Conservation (phyloP, 2,113 vertebrate species). For the Bubalus kerabau region DNA sequence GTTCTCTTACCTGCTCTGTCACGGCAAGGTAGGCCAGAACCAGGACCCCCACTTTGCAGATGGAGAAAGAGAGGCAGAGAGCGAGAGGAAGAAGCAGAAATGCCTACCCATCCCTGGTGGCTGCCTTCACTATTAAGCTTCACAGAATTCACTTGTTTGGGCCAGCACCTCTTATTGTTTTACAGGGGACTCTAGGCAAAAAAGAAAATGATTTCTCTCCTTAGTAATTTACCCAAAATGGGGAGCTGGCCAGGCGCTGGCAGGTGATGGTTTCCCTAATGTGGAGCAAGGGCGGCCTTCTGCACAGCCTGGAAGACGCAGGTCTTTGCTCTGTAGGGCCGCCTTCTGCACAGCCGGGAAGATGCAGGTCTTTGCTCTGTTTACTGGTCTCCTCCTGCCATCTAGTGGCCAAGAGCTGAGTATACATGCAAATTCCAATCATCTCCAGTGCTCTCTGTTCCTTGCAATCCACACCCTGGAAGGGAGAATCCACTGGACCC, state of each 20-base stretch:
- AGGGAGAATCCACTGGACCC: neutral
- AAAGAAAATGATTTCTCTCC: neutral
- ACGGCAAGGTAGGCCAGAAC: neutral
- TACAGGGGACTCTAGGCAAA: neutral
- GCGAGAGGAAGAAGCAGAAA: neutral
- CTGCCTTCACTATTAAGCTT: neutral
- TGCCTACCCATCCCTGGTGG: rapidly evolving
- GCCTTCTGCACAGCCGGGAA: rapidly evolving
- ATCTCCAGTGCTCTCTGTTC: rapidly evolving
- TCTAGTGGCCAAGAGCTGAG: slow-evolving; percentile 26
- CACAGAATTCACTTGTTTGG: neutral
- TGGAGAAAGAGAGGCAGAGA: neutral
- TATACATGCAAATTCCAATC: neutral
- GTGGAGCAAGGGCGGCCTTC: rapidly evolving
- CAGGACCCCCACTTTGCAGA: neutral
- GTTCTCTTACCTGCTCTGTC: neutral
- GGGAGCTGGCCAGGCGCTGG: rapidly evolving
- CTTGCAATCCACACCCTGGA: neutral
- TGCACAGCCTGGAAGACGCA: rapidly evolving
- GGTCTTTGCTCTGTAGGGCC: neutral
- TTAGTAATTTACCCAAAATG: neutral
- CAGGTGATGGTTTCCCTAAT: neutral
- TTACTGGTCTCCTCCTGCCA: slow-evolving; percentile 47
- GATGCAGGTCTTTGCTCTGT: neutral
- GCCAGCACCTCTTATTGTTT: neutral